Conservation (phyloP, 2,888 invertebrate genomes). For the Lochmaea capreae region DNA sequence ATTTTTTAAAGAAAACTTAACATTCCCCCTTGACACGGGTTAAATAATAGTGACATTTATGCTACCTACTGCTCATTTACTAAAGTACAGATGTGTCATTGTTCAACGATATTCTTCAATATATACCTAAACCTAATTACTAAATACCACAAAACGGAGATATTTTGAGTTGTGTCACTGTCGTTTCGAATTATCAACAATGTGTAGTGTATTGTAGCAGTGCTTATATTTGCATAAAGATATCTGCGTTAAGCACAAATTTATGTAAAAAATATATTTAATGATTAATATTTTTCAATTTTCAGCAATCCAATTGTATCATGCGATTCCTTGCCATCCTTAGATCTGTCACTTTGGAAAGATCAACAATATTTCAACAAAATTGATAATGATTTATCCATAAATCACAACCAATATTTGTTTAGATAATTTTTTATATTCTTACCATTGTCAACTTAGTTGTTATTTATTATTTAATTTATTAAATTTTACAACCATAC, state of each 20-base stretch:
- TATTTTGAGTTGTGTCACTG: no score
- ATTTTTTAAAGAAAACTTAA: no score
- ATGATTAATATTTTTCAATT: constrained; percentile 30
- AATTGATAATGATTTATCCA: constrained; percentile 2
- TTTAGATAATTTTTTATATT: not conserved
- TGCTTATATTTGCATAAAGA: no score
- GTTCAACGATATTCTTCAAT: no score
- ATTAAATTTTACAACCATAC: not conserved
- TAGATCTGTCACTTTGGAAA: constrained; percentile 73
- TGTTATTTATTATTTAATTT: constrained; percentile 6
- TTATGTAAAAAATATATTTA: not conserved
- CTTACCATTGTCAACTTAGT: not conserved
- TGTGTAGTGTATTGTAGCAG: no score
- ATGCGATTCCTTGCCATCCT: constrained; percentile 69
- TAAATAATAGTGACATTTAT: no score
- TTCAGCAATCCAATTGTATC: constrained; percentile 72
- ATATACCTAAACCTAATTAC: no score
- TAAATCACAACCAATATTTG: not conserved
- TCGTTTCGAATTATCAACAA: no score
- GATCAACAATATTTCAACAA: constrained; percentile 54
- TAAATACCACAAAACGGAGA: no score
- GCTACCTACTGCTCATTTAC: no score
- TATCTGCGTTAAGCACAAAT: not conserved
- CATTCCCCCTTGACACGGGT: no score
- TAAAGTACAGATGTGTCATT: no score